A percentile compares a stretch with the other conserved stretches of the same genome.
Conservation (phyloP, 2,113 vertebrate species). For the Nestor notabilis region DNA sequence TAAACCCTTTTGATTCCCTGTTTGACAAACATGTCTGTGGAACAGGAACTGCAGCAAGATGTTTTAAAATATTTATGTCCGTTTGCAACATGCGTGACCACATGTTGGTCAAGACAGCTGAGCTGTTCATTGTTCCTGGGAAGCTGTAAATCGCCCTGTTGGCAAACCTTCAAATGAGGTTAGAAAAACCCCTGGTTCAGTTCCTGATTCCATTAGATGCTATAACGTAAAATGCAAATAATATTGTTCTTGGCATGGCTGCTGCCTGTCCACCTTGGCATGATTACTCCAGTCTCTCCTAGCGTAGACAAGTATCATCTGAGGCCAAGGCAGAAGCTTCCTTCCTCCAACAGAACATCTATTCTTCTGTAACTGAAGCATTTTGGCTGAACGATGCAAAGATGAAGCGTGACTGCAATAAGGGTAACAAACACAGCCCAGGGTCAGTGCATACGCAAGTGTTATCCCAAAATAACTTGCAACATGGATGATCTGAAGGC, state of each 20-base stretch:
- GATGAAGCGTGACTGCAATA: neutral
- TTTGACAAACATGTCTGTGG: constrained; percentile 1
- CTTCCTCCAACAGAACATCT: constrained; percentile 46
- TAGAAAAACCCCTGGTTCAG: neutral
- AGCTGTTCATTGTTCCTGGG: constrained; percentile 17
- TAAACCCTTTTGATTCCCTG: neutral
- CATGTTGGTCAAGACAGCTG: constrained; percentile 18
- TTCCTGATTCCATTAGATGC: constrained; percentile 26
- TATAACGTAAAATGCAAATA: constrained; percentile 65
- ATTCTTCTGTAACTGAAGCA: neutral
- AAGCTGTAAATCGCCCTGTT: constrained; percentile 55
- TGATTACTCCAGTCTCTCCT: neutral
- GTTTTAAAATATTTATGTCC: constrained; percentile 19
- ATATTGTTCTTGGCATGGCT: constrained; percentile 67
- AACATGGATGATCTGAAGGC: neutral
- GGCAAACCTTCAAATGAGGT: constrained; percentile 57
- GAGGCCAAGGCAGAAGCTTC: constrained; percentile 35
- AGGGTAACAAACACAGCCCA: neutral
- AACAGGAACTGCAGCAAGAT: constrained; percentile 31
- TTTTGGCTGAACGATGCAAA: neutral
- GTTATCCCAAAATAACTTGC: neutral
- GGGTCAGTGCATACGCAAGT: neutral
- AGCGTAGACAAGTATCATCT: neutral
- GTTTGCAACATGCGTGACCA: neutral
- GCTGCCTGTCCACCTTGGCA: neutral